Percentiles rank a stretch among this genome's conserved stretches.
These are phyloP conservation scores for Hemaris fuciformis DNA, from an alignment of 2,888 invertebrate species.

Conservation along the genomic window DNA sequence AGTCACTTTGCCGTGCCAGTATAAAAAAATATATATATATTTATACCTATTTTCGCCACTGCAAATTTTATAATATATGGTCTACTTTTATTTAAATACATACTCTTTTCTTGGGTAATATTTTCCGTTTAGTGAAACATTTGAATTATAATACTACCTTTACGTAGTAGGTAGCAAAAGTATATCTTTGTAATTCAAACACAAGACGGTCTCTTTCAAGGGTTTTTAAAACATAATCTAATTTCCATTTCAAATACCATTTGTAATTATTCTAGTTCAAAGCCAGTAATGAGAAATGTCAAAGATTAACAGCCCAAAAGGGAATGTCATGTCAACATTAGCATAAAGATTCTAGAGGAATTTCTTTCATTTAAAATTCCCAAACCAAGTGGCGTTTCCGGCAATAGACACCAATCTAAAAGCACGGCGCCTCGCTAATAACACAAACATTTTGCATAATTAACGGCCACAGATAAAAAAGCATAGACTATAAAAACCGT, in stretches of 20 bases:
- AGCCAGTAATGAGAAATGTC: slow-evolving; percentile 4
- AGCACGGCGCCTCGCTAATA: slow-evolving; percentile 2
- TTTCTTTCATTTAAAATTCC: slow-evolving; percentile 1
- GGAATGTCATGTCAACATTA: slow-evolving; percentile 6
- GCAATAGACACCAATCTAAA: neutral
- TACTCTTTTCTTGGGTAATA: too few relatives aligned
- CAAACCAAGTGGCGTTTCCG: slow-evolving; percentile 10
- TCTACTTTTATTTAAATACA: too few relatives aligned
- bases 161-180: too few relatives aligned
- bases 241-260: neutral
- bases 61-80: too few relatives aligned
- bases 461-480: neutral
- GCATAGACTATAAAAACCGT: neutral
- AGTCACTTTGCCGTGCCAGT: too few relatives aligned
- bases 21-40: too few relatives aligned
- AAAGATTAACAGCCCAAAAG: slow-evolving; percentile 4
- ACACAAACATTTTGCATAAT: neutral
- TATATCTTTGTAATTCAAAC: neutral
- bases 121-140: too few relatives aligned
- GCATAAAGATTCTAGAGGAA: neutral
- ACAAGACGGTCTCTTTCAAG: neutral
- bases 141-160: too few relatives aligned
- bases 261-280: neutral
- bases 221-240: neutral
- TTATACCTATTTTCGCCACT: too few relatives aligned